Evolutionary conservation across 2,888 invertebrate species (phyloP).

Genomic region (Microchrysa polita): DNA sequence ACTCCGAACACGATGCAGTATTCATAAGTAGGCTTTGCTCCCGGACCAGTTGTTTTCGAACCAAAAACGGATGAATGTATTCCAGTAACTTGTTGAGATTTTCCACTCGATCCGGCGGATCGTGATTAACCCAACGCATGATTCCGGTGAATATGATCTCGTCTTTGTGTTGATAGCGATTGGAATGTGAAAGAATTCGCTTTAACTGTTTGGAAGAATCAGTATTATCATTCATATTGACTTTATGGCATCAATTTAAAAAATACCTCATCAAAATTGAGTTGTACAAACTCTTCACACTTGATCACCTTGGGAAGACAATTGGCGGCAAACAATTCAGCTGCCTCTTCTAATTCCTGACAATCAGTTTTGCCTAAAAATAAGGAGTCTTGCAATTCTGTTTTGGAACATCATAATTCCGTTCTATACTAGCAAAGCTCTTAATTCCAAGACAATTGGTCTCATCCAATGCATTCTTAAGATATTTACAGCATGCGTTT

Average conservation of each 20-base stretch:
- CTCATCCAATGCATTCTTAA: slow-evolving; percentile 52
- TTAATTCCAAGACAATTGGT: slow-evolving; percentile 55
- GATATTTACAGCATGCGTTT: slow-evolving; percentile 53
- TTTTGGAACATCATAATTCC: background rate
- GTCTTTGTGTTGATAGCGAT: slow-evolving; percentile 55
- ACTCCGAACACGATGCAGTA: slow-evolving; percentile 52
- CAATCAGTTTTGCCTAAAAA: slow-evolving; percentile 54
- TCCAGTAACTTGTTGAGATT: slow-evolving; percentile 52
- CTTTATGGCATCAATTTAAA: no score
- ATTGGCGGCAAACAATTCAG: slow-evolving; percentile 54
- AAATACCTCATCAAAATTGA: slow-evolving; percentile 55
- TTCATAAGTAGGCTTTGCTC: slow-evolving; percentile 52
- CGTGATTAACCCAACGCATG: slow-evolving; percentile 55
- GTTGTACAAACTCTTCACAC: slow-evolving; percentile 55
- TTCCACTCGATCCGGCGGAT: slow-evolving; percentile 51
- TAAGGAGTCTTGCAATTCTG: background rate
- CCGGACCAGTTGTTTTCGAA: slow-evolving; percentile 53
- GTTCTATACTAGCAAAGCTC: slow-evolving; percentile 53
- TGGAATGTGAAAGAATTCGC: slow-evolving; percentile 53
- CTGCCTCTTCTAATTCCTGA: slow-evolving; percentile 52
- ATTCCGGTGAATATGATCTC: slow-evolving; percentile 55
- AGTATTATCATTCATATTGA: no score
- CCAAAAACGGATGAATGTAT: slow-evolving; percentile 56
- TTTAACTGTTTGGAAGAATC: no score
- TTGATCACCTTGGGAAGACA: slow-evolving; percentile 55